Base-by-base conservation (phyloP, 1,140 invertebrate species). In the Drosophila melanica region DNA sequence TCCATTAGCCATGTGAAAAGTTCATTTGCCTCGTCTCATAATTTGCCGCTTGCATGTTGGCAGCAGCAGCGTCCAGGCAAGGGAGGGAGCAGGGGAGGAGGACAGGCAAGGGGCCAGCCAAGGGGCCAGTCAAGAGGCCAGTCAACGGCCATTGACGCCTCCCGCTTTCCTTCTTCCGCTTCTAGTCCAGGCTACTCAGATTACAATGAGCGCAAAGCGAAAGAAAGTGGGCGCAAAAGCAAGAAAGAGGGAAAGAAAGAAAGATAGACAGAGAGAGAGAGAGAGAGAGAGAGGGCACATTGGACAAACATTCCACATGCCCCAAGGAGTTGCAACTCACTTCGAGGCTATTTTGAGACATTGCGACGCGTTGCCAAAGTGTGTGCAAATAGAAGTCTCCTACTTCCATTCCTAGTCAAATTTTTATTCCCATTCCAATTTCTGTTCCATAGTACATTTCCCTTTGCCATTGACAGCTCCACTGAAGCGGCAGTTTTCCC, bases 41-140 rank as follows among this genome's bases (percentile, higher is more conserved):
- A 87, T 87, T 87, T 82, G 68, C 82, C 72, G 84, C 82, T 87
- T 87, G 82, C 82, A 87, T 87, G 82, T 87, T 62, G 75, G 76
- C 81, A 77, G 79, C 81, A 55, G 48, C 16, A 39, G 59, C 20
- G 57, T 45, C 41, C 41, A 33, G 42, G 42, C 42, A 18, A 33
- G 20, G 9, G 18, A 33, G 20, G 9, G 18, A 18, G 14, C 7
- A 45, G 3, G 8, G 3, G 3, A 18, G 8, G 9, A 9, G 16
- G 16, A 9, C 11, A 9, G 20, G 1, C 2, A 9, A 35, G 8
- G 45, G 18, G 18, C 2, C 14, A 11, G 18, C 18, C 4, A 10
- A 12, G 16, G 42, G 14, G 45, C 18, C 18, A 47, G 30, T 33
- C 30, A 33, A 33, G 37, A 12, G 37, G 14, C 55, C 45, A 65